These are phyloP conservation scores for Galagoides demidoff DNA, from an alignment of 2,797 vertebrate genomes.

Conservation along the genomic window DNA sequence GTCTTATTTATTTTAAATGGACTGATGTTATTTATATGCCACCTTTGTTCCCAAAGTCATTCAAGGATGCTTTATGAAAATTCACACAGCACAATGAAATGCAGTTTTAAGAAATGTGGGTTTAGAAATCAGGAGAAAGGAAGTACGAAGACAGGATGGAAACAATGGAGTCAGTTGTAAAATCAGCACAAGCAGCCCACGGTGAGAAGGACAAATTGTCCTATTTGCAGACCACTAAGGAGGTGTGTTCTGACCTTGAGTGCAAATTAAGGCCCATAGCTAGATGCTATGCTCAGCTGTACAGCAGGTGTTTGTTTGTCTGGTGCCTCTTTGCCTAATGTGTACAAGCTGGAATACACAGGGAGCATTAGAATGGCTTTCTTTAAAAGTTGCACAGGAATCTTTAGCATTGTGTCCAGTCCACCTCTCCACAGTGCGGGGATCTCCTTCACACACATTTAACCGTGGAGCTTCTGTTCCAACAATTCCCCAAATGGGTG, in stretches of 20 bases:
- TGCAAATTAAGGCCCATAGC: neutral
- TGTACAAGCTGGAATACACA: neutral
- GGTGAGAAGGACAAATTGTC: neutral
- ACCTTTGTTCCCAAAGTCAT: neutral
- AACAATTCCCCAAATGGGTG: neutral
- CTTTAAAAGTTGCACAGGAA: neutral
- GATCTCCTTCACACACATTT: neutral
- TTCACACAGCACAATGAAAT: neutral
- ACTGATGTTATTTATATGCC: neutral
- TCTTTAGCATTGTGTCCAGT: neutral
- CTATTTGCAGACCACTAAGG: neutral
- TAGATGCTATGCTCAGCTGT: neutral
- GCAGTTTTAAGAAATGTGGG: neutral
- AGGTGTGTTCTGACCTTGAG: neutral
- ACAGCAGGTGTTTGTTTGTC: neutral
- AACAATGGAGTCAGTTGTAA: neutral
- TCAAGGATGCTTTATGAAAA: neutral
- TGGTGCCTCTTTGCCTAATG: neutral
- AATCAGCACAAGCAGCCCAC: neutral
- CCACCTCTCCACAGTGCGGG: no score
- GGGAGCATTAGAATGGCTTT: neutral
- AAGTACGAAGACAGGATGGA: neutral
- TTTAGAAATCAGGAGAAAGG: neutral
- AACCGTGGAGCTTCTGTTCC: neutral
- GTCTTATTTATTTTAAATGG: neutral